These are phyloP conservation scores for Eupristina koningsbergeri DNA, from an alignment of 1,140 invertebrate species.

Conservation along the genomic window DNA sequence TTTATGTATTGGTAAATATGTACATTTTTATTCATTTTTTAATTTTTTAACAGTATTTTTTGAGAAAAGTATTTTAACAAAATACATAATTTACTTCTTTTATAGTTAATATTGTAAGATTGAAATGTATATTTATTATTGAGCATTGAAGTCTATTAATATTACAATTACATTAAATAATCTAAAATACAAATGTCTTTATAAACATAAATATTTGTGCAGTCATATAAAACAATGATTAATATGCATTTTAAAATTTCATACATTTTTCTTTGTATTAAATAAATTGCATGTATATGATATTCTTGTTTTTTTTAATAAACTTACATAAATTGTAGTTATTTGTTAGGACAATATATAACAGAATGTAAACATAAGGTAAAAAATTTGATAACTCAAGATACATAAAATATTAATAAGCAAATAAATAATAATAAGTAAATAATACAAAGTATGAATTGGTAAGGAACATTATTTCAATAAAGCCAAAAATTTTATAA, in stretches of 20 bases:
- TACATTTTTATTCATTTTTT: background rate
- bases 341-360: background rate
- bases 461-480: background rate
- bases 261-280: slow-evolving; percentile 52
- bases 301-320: slow-evolving; percentile 53
- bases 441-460: background rate
- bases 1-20: slow-evolving; percentile 1
- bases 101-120: slow-evolving; percentile 1
- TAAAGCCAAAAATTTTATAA: slow-evolving; percentile 32
- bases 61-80: slow-evolving; percentile 2
- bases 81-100: background rate
- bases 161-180: background rate
- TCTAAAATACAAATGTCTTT: background rate
- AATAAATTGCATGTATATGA: slow-evolving; percentile 52
- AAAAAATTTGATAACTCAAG: background rate
- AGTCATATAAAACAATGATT: slow-evolving; percentile 23
- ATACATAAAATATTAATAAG: background rate
- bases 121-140: slow-evolving; percentile 23
- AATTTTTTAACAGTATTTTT: slow-evolving; percentile 33
- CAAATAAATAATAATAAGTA: background rate
- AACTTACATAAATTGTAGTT: slow-evolving; percentile 53
- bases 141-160: background rate
- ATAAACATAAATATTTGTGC: slow-evolving; percentile 1
- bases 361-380: background rate
- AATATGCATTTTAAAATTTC: slow-evolving; percentile 4